Evolutionary conservation across 1,140 invertebrate species (phyloP), one percentile per base, ranked within the genome.

Genomic region (Rhizoglyphus robini): DNA sequence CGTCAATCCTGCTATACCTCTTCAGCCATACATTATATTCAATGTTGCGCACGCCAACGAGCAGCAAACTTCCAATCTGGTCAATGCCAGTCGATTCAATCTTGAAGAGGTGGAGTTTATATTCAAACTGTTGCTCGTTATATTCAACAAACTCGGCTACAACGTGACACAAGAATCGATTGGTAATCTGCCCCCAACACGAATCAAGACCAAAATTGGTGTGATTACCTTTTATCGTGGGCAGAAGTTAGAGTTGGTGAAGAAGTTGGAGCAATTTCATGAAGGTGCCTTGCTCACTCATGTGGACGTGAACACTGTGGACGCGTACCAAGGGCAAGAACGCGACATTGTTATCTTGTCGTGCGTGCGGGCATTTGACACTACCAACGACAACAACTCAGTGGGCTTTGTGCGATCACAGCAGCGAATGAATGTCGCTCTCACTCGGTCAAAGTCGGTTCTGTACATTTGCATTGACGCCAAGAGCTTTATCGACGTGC

Each of bases 301-400:
- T 25, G 68, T 82, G 11, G 79, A 87, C 69, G 83, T 92, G 1
- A 86, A 88, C 72, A 92, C 90, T 2, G 86, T 95, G 4, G 92
- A 96, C 77, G 83, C 86, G 61, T 94, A 88, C 75, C 92, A 96
- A 79, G 92, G 93, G 0, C 81, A 88, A 75, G 90, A 96, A 79
- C 82, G 85, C 66, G 91, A 96, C 74, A 79, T 94, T 30, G 84
- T 96, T 30, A 81, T 96, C 32, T 81, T 96, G 70, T 92, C 89
- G 0, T 85, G 87, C 76, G 90, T 93, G 0, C 79, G 90, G 68
- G 86, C 84, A 41, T 66, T 70, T 20, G 68, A 68, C 3, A 11
- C 13, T 2, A 4, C 36, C 41, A 32, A 48, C 15, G 27, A 30
- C 27, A 46, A 29, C 13, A 65, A 65, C 38, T 58, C 66, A 20